Evolutionary conservation across 2,113 vertebrate genomes (phyloP).

Genomic region (Morphnarchus princeps): DNA sequence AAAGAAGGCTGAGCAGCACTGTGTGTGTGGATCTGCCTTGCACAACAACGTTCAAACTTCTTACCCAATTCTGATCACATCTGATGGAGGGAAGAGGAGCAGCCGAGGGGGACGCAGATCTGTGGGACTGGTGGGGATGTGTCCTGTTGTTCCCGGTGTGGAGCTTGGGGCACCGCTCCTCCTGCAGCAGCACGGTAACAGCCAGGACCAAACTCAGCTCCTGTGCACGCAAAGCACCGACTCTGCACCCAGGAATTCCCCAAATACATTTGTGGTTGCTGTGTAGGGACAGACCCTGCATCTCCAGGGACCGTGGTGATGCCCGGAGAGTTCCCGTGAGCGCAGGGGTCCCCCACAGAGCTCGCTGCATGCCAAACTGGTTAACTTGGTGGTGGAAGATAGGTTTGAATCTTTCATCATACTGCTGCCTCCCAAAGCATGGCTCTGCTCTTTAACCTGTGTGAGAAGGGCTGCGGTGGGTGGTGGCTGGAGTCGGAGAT

Average conservation of each 20-base stretch:
- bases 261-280: background rate
- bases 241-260: background rate
- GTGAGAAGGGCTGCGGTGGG: background rate
- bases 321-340: fast-evolving
- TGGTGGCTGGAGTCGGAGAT: background rate
- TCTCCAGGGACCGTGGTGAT: fast-evolving
- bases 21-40: background rate
- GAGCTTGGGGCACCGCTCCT: background rate
- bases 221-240: fast-evolving
- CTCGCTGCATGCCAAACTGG: fast-evolving
- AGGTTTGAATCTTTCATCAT: background rate
- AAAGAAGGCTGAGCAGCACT: background rate
- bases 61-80: fast-evolving
- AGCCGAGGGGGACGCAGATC: fast-evolving
- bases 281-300: background rate
- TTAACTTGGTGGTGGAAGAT: background rate
- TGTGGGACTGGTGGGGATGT: background rate
- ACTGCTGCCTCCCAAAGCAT: fast-evolving
- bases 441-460: fast-evolving
- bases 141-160: background rate
- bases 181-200: background rate
- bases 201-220: background rate
- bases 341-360: fast-evolving
- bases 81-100: background rate
- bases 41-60: background rate